Conservation (phyloP, 2,797 vertebrate genomes). For the Anguilla megastoma region DNA sequence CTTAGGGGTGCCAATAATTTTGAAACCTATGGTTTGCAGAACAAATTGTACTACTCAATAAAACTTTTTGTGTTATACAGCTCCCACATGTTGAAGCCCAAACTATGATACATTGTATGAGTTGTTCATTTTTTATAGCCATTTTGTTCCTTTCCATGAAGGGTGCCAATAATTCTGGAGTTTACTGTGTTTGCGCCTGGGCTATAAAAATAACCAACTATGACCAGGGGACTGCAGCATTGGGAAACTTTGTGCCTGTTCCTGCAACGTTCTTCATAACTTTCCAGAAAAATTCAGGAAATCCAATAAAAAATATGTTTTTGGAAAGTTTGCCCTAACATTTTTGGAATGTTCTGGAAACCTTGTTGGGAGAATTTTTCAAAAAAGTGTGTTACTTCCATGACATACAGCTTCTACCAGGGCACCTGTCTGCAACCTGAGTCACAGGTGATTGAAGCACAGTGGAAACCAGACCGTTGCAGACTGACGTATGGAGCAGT, state of each 20-base stretch:
- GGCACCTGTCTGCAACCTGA: neutral
- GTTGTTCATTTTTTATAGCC: no score
- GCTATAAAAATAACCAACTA: constrained; percentile 4
- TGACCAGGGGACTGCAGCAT: neutral
- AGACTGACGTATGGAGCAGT: neutral
- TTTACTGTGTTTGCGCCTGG: neutral
- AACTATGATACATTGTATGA: no score
- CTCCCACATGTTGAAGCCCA: no score
- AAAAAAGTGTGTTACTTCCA: neutral
- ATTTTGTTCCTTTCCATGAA: no score
- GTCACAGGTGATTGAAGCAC: neutral
- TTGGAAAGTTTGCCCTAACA: neutral
- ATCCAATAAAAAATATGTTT: neutral
- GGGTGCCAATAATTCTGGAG: no score
- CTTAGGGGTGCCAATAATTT: no score
- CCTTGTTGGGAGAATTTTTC: neutral
- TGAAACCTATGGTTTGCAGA: no score
- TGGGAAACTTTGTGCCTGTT: neutral
- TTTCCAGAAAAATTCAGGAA: neutral
- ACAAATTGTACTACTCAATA: no score
- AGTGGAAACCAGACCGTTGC: neutral
- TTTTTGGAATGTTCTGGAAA: neutral
- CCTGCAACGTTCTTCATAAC: neutral
- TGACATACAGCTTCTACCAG: neutral
- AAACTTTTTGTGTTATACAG: no score